Evolutionary conservation across 2,797 vertebrate species (phyloP), one percentile per base, ranked within the genome.

Genomic region (Staurois parvus): DNA sequence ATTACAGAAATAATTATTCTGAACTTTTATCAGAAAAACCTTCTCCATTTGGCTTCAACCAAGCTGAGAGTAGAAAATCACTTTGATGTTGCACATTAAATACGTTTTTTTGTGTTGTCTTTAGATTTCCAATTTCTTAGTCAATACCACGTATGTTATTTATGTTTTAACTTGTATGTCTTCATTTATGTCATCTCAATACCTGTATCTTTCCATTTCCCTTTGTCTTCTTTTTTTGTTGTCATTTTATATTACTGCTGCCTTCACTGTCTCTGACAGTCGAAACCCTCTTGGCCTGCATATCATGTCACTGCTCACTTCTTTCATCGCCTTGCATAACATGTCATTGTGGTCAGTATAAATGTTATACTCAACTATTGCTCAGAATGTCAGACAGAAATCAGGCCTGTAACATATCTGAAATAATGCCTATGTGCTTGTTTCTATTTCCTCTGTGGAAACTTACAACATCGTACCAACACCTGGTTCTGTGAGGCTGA

Each of bases 391-490:
- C 70, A 78, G 34, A 66, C 76, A 64, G 32, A 67, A 40, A 78
- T 37, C 62, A 34, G 76, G n/a, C 21, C 21, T 32, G 76, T 77
- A 64, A 34, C 56, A 67, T 11, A 42, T 40, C 76, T 67, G 7
- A 78, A 78, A 66, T 78, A 42, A 24, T 72, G 70, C 17, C 28
- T 17, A 56, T 75, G 28, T 56, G 48, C 29, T 52, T 75, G 26
- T 75, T 48, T 75, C 73, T 28, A 72, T 72, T 72, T 72, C 34
- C n/a, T 40, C 30, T 42, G 37, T n/a, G 37, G 37, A 66, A 66
- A 66, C 28, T 29, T 66, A 66, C 64, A 42, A 72, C n/a, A 17
- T 34, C 12, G 17, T 42, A 15, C 28, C 64, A 42, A 72, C n/a
- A 26, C 70, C 34, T 34, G 21, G 1, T 40, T 40, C 32, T 40